phyloP scores from a whole-genome alignment of 1,140 invertebrate genomes.

The Lysiphlebus fabarum region DNA sequence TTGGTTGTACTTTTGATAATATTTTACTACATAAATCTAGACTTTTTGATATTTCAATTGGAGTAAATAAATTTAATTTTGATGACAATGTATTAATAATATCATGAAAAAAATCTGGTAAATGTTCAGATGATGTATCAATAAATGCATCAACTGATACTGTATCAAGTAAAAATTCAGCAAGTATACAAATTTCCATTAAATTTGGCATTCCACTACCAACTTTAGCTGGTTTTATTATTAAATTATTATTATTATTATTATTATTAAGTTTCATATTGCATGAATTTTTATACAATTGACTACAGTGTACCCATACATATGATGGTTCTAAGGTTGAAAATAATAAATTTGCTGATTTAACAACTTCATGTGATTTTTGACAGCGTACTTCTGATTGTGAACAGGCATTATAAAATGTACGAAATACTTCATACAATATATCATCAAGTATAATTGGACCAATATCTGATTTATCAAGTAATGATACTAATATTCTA shows the following conservation, averaged over 20 bases:
- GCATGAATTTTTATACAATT: conserved; percentile 67
- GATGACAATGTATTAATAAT: conserved; percentile 63
- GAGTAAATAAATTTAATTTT: conserved; percentile 60
- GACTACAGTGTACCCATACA: conserved; percentile 81
- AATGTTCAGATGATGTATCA: conserved; percentile 76
- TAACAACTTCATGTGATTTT: conserved; percentile 64
- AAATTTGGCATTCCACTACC: conserved; percentile 62
- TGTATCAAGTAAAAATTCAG: conserved; percentile 76
- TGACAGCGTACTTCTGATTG: conserved; percentile 32
- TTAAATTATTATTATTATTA: conserved; percentile 29
- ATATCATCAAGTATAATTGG: conserved; percentile 81
- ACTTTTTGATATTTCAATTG: conserved; percentile 63
- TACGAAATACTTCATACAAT: conserved; percentile 78
- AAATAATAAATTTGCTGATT: conserved; percentile 84
- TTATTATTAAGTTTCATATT: conserved; percentile 35
- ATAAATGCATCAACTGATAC: conserved; percentile 77
- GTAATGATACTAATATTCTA: conserved; percentile 78
- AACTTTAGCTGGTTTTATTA: conserved; percentile 49
- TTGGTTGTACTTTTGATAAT: conserved; percentile 72
- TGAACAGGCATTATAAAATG: conserved; percentile 55
- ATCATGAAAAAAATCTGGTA: conserved; percentile 70
- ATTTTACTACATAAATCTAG: conserved; percentile 73
- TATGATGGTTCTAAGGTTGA: conserved; percentile 81
- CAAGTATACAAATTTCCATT: conserved; percentile 68
- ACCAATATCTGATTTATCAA: conserved; percentile 89